Conservation (phyloP, 2,888 invertebrate species). For the Aphodius granarius region DNA sequence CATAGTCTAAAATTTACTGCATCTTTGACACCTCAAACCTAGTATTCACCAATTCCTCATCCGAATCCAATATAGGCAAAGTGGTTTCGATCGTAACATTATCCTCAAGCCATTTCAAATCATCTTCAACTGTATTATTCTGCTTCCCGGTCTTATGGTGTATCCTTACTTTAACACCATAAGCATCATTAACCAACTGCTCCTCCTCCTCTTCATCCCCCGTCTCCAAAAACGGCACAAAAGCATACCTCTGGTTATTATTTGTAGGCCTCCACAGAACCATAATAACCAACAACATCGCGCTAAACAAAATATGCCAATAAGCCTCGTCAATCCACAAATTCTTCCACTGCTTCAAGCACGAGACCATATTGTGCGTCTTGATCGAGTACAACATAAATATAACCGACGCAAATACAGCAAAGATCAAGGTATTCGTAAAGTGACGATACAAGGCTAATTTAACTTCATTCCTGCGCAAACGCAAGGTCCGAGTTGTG, state of each 20-base stretch:
- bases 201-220: slow-evolving; percentile 83
- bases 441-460: slow-evolving; percentile 89
- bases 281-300: slow-evolving; percentile 88
- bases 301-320: slow-evolving; percentile 92
- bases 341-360: slow-evolving; percentile 86
- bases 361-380: slow-evolving; percentile 73
- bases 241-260: slow-evolving; percentile 94
- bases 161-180: slow-evolving; percentile 76
- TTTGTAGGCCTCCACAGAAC: slow-evolving; percentile 93
- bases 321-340: slow-evolving; percentile 95
- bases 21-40: slow-evolving; percentile 88
- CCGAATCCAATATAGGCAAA: slow-evolving; percentile 70
- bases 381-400: slow-evolving; percentile 94
- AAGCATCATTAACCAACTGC: slow-evolving; percentile 83
- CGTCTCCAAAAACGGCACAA: slow-evolving; percentile 88
- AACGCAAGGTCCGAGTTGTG: slow-evolving; percentile 84
- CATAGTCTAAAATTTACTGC: slow-evolving; percentile 59
- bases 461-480: slow-evolving; percentile 89
- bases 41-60: slow-evolving; percentile 82
- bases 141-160: slow-evolving; percentile 38
- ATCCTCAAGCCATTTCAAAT: slow-evolving; percentile 91
- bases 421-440: slow-evolving; percentile 90
- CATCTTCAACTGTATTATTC: slow-evolving; percentile 65
- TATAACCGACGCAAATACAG: slow-evolving; percentile 85
- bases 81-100: slow-evolving; percentile 80